Evolutionary conservation across 2,888 invertebrate genomes (phyloP).

Genomic region (Plebejus argus): DNA sequence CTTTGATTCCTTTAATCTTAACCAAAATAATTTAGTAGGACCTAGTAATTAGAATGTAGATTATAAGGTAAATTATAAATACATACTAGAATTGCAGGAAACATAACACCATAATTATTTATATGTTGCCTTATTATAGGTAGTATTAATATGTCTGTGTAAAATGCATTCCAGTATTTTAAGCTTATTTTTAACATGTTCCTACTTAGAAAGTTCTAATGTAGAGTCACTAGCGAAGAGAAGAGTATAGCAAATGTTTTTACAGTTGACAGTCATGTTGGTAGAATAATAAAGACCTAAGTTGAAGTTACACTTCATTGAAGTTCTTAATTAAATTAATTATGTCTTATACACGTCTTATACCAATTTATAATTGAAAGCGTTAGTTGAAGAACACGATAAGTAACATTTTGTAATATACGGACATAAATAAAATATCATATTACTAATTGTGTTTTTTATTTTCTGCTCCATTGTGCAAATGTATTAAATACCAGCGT

Average conservation of each 20-base stretch:
- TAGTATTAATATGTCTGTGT: background rate
- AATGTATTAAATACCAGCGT: too few relatives aligned
- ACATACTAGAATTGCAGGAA: background rate
- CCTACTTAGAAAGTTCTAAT: background rate
- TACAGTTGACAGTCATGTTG: background rate
- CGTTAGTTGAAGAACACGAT: too few relatives aligned
- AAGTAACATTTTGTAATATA: too few relatives aligned
- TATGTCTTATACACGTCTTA: background rate
- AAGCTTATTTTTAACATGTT: background rate
- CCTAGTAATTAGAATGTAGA: background rate
- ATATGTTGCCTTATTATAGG: background rate
- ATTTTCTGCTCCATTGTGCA: background rate
- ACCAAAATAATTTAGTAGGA: background rate
- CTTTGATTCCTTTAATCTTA: background rate
- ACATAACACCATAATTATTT: background rate
- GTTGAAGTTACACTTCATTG: background rate
- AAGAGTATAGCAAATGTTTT: background rate
- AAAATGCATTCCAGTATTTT: constrained; percentile 19
- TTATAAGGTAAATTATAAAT: background rate
- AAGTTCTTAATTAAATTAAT: background rate
- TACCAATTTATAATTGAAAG: background rate
- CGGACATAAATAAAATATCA: background rate
- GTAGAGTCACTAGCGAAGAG: background rate
- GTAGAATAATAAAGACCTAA: background rate
- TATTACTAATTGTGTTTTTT: background rate